Base-by-base conservation (phyloP, 2,888 invertebrate genomes). In the Agrilus mali region DNA sequence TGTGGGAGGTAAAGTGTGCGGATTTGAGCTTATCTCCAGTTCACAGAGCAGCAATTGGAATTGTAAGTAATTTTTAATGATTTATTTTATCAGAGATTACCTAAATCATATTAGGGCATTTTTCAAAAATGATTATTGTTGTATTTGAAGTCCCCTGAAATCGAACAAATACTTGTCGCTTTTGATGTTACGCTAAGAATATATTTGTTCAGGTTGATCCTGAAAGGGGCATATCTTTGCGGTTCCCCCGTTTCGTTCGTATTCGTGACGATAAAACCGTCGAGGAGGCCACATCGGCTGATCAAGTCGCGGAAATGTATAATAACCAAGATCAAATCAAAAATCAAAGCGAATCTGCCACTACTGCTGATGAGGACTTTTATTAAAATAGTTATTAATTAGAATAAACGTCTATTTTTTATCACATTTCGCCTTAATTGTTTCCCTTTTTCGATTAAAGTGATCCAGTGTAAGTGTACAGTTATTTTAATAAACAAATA, bases 1-100 rank as follows among this genome's bases (percentile, higher is more conserved):
- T 98, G 8, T 95, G 94, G 93, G 96, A 96, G 73, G 79, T 96
- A 43, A 93, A 95, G 64, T 93, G 94, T 65, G 97, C 97, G 0
- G 97, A 98, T 74, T 75, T 98, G 45, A 96, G 96, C 6, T 75
- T 98, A 38, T 97, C 96, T 31, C 96, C 98, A 13, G 81, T 86
- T 40, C 94, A 98, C 66, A 77, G 75, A 61, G 97, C 97, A 39
- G 97, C 86, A 0, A 66, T 78, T 37, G 90, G 89, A 40, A 80
- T 89, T 59, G 86, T 84, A 63, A 69, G 75, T 66, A 42, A 43
- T 52, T 42, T n/a, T 43, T 36, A 58, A 36, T 10, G 10, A 27
- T 27, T 27, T 27, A 27, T 27, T 27, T 10, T 2, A 3, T 27
- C 10, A 27, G 5, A 10, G 27, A 27, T 27, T 27, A 8, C 10